Base-by-base conservation (phyloP, 2,888 invertebrate genomes). In the Leptopilina drosophilae region DNA sequence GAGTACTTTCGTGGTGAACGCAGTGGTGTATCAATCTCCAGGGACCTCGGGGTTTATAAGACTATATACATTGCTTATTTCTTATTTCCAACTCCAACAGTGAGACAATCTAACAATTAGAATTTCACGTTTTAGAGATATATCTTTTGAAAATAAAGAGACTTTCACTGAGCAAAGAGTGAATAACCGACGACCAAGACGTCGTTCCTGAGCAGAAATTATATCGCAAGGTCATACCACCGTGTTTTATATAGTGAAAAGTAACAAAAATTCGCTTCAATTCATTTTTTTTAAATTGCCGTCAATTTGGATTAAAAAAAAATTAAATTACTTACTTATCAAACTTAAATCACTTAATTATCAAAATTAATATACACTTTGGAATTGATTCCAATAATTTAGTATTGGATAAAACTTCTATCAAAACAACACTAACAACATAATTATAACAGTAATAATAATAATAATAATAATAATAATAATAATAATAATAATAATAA, bases 1-100 rank as follows among this genome's bases (percentile, higher is more conserved):
- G 82, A 81, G 81, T 77, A 77, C 76, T 69, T 80, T 80, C 73
- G 56, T 56, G 73, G 73, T 53, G 73, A 56, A 56, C 73, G n/a
- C 73, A 73, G 73, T 53, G 49, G 33, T 56, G 73, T 73, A 73
- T 7, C 9, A 56, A 73, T 26, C 42, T 73, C 26, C 14, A 40
- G 73, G 73, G 49, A 56, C 56, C 69, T 53, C 14, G 26, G 14
- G 14, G 26, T 15, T 33, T 33, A 42, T 8, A 11, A 82, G 80
- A 77, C 67, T 20, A n/a, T 20, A 20, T 20, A 20, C 20, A n/a
- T n/a, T n/a, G 65, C n/a, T 42, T n/a, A 33, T 42, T 40, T 49
- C 49, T 49, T 12, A 33, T 49, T 12, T 49, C 12, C 49, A 49
- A 49, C 49, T 49, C 49, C 49, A 9, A 9, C 2, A 49, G 1